Evolutionary conservation across 2,888 invertebrate species (phyloP), one percentile per base, ranked within the genome.

Genomic region (Timema cristinae): DNA sequence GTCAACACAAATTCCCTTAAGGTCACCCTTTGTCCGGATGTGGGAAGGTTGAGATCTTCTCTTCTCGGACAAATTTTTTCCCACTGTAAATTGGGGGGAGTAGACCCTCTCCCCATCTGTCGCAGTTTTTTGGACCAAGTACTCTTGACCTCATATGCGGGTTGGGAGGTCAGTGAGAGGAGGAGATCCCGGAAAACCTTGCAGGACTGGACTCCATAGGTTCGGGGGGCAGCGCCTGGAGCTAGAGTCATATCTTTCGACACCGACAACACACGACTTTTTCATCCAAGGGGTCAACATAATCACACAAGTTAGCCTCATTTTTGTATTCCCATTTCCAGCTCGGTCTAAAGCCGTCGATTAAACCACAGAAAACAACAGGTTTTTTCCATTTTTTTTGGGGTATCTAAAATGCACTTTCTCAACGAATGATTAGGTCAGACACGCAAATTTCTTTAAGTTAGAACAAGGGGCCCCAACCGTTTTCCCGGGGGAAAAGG

Each of bases 191-290:
- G 79, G 51, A 93, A 84, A 10, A 84, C 82, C 16, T 85, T 83
- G 9, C 82, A 0, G 89, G 89, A 50, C 85, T 81, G 69, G 86
- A 84, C 70, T 87, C 85, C 6, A 93, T 13, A 93, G 80, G 9
- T 92, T 92, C 91, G n/a, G 89, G 80, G 0, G 93, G 91, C 69
- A 91, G 77, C 0, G 89, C 77, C 93, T 84, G 0, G 89, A 86
- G 75, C 90, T 91, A 50, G 90, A 89, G 79, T 91, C 91, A 78
- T 88, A 89, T 66, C 83, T 85, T 85, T 1, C 32, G 4, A 32
- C 32, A 32, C 32, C 32, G 4, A 32, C 32, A 32, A 32, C 4
- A 32, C 63, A 63, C 7, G 16, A 13, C n/a, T 54, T 11, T 1
- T 1, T 11, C 54, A 54, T 54, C 54, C 54, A 11, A 54, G n/a